Conservation (phyloP, 2,797 vertebrate genomes). For the Malurus splendens region DNA sequence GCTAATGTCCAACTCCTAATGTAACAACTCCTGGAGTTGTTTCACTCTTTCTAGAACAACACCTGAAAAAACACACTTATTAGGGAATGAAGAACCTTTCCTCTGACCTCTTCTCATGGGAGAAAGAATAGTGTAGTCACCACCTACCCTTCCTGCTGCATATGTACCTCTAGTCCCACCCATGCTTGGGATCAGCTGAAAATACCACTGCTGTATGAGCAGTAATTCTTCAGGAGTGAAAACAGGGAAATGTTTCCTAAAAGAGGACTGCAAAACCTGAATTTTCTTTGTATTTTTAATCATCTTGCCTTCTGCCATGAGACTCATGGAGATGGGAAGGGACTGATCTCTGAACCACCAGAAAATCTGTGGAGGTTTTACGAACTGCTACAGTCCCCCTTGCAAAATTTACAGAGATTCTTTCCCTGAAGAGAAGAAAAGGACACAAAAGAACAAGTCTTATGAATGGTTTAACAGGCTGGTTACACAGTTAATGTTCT, state of each 20-base stretch:
- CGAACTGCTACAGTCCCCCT: neutral
- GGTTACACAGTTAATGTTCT: neutral
- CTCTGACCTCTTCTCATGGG: neutral
- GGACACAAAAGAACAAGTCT: accelerated
- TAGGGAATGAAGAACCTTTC: neutral
- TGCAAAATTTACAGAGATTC: neutral
- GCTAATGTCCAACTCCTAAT: neutral
- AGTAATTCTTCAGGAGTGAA: neutral
- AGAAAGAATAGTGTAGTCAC: neutral
- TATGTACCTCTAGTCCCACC: neutral
- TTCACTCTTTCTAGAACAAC: neutral
- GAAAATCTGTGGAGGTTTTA: neutral
- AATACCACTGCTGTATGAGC: neutral
- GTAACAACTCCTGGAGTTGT: neutral
- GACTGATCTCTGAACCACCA: neutral
- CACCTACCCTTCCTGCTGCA: neutral
- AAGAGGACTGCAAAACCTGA: neutral
- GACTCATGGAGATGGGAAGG: neutral
- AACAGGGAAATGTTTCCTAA: neutral
- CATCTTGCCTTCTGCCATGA: neutral
- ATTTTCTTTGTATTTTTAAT: neutral
- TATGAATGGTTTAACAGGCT: neutral
- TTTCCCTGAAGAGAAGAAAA: neutral
- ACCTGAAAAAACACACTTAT: neutral
- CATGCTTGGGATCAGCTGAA: neutral